Base-by-base conservation (phyloP, 2,888 invertebrate species). In the Lithophane socia region DNA sequence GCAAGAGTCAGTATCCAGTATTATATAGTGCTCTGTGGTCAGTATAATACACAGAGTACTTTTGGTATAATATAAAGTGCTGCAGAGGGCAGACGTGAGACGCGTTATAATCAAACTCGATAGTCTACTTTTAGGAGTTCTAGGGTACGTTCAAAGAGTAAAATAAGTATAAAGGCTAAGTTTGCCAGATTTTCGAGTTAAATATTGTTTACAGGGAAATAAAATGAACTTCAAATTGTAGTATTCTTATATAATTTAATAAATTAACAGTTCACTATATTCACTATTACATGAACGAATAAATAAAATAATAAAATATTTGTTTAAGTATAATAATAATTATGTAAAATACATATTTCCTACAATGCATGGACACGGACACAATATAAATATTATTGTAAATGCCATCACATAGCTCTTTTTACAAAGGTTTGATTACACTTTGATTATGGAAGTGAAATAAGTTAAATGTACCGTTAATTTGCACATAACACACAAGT, bases 181-280 rank as follows among this genome's bases (percentile, higher is more conserved):
- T 49, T 52, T 47, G 4, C 65, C 49, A 16, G 12, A 47, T 29
- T 42, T 49, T 13, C 2, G 2, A 18, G 2, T 7, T 24, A 60
- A 18, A n/a, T 49, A 37, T 24, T 37, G 16, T 49, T 49, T 1
- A 10, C 18, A n/a, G 37, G 44, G 21, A 58, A 80, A 71, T 56
- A 68, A 84, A 84, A 68, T 21, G 2, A 42, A 21, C 8, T 21
- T 24, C 13, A 9, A 16, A 47, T 42, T 67, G 24, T 75, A 66
- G 64, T 75, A 77, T 84, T 85, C 73, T 79, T 86, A 73, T 74
- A 86, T 87, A 87, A 87, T 90, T 88, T 85, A 88, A 89, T 89
- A 89, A 89, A 89, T 89, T 88, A 89, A 89, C 88, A 86, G 83
- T 84, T 89, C 75, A 69, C 79, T 86, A 84, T 79, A 85, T 76